Evolutionary conservation across 2,888 invertebrate genomes (phyloP).

Genomic region (Argyresthia albistria): DNA sequence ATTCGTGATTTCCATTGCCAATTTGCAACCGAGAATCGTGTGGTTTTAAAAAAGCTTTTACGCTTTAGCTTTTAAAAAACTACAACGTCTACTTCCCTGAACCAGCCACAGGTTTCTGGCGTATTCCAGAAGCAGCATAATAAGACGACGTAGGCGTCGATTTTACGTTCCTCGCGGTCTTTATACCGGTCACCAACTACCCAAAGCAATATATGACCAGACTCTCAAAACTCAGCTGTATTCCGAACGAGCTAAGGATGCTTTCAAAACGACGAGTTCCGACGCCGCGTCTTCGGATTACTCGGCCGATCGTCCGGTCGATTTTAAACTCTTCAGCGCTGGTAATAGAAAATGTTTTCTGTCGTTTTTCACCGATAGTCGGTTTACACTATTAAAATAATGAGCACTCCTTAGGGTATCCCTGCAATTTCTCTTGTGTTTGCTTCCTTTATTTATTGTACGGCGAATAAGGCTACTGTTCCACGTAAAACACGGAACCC

Average conservation of each 20-base stretch:
- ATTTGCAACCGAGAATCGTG: no score
- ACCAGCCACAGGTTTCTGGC: background rate
- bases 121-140: constrained; percentile 27
- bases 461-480: constrained; percentile 54
- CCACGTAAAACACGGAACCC: constrained; percentile 14
- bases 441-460: constrained; percentile 57
- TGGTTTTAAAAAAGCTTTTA: no score
- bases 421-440: constrained; percentile 62
- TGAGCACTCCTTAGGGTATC: constrained; percentile 58
- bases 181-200: constrained; percentile 31
- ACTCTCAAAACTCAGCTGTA: constrained; percentile 21
- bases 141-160: constrained; percentile 47
- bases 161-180: constrained; percentile 45
- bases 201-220: constrained; percentile 16
- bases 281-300: constrained; percentile 10
- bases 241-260: background rate
- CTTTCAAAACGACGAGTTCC: background rate
- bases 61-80: no score
- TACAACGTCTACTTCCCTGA: no score
- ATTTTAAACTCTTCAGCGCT: constrained; percentile 21
- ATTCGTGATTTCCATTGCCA: no score
- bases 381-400: constrained; percentile 61
- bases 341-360: constrained; percentile 20
- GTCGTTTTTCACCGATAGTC: constrained; percentile 7
- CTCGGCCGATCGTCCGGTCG: constrained; percentile 10